phyloP scores from a whole-genome alignment of 2,113 vertebrate genomes.

The Arvicanthis niloticus region DNA sequence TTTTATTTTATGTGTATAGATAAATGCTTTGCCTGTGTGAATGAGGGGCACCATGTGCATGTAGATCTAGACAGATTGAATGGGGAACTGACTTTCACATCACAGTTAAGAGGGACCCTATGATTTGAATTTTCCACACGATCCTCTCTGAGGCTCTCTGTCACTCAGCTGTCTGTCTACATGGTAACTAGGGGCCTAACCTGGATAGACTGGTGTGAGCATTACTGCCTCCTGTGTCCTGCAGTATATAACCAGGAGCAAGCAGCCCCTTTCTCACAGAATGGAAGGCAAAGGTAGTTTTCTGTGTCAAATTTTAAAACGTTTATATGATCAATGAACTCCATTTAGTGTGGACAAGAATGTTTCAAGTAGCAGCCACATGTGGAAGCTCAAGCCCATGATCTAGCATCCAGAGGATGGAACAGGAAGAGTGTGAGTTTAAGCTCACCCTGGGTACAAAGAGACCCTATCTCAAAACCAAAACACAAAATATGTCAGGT shows the following conservation, averaged over 20 bases:
- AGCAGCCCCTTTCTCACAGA: neutral
- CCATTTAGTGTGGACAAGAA: neutral
- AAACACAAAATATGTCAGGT: neutral
- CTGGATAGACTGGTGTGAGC: neutral
- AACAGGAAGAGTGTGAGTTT: neutral
- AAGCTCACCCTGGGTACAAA: neutral
- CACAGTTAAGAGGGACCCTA: neutral
- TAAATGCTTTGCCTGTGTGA: neutral
- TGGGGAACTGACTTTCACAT: neutral
- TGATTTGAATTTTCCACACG: neutral
- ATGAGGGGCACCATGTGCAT: neutral
- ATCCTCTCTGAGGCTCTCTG: neutral
- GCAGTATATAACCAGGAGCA: neutral
- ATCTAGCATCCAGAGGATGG: neutral
- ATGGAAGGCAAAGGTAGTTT: neutral
- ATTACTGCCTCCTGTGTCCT: accelerated
- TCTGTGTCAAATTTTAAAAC: neutral
- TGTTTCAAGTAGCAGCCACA: too few relatives aligned
- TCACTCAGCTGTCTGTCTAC: neutral
- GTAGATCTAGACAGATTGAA: neutral
- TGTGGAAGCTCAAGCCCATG: neutral
- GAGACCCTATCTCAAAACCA: neutral
- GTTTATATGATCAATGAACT: neutral
- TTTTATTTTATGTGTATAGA: neutral
- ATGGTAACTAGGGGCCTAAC: neutral